These are phyloP conservation scores for Melieria omissa DNA, from an alignment of 2,888 invertebrate genomes.

Conservation along the genomic window DNA sequence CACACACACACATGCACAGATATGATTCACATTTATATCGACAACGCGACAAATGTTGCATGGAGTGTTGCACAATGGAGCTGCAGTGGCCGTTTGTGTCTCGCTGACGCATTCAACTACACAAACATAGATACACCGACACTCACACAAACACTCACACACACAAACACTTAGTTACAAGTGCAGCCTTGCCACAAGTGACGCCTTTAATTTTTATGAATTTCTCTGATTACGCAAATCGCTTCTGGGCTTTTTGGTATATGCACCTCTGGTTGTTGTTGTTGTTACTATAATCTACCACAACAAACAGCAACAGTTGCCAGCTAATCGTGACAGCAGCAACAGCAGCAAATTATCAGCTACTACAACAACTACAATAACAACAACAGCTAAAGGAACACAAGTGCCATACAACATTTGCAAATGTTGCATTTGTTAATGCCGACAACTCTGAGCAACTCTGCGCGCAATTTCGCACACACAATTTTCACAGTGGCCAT, in stretches of 20 bases:
- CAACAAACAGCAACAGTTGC: background rate
- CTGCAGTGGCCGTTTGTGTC: no score
- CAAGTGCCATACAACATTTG: slow-evolving; percentile 31
- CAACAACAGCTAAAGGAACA: slow-evolving; percentile 13
- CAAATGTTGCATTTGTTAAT: slow-evolving; percentile 25
- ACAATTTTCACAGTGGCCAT: slow-evolving; percentile 42
- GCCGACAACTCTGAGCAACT: background rate
- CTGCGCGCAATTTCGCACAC: slow-evolving; percentile 25
- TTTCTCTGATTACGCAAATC: slow-evolving; percentile 43
- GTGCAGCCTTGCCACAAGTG: slow-evolving; percentile 1
- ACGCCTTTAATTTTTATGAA: slow-evolving; percentile 40
- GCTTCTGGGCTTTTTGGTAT: slow-evolving; percentile 42
- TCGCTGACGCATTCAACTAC: no score
- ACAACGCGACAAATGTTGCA: no score
- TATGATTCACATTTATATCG: no score
- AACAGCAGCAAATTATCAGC: slow-evolving; percentile 14
- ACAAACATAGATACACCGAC: no score
- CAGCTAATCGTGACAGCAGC: slow-evolving; percentile 10
- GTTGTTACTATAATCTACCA: no score
- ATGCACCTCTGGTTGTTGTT: background rate
- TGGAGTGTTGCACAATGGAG: no score
- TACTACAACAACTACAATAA: slow-evolving; percentile 32
- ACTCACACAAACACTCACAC: no score
- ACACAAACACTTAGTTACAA: no score
- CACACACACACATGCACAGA: no score